phyloP scores from a whole-genome alignment of 2,888 invertebrate species.

The Esperia sulphurella region DNA sequence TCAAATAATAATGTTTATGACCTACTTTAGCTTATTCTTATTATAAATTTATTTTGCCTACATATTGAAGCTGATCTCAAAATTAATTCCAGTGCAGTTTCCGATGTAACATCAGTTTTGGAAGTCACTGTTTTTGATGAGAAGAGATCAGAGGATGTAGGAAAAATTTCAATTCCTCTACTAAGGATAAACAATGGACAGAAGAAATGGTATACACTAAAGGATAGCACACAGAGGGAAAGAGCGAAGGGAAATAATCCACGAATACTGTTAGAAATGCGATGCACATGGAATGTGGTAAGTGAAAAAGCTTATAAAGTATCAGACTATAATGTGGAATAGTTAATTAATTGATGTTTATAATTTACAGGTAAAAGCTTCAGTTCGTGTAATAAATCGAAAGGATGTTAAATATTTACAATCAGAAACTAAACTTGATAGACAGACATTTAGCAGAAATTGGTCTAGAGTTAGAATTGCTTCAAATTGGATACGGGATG shows the following conservation, averaged over 20 bases:
- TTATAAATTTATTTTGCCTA: not conserved
- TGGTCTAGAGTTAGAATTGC: slow-evolving; percentile 92
- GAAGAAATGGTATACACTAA: slow-evolving; percentile 96
- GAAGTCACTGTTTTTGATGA: slow-evolving; percentile 97
- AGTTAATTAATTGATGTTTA: not conserved
- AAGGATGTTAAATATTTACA: slow-evolving; percentile 94
- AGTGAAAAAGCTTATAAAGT: slow-evolving; percentile 27
- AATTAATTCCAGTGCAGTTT: slow-evolving; percentile 81
- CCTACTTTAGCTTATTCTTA: too few relatives aligned
- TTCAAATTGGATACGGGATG: slow-evolving; percentile 87
- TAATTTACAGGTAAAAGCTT: slow-evolving; percentile 79
- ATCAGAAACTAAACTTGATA: slow-evolving; percentile 93
- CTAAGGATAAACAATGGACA: slow-evolving; percentile 89
- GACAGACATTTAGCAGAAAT: slow-evolving; percentile 93
- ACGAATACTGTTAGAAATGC: slow-evolving; percentile 92
- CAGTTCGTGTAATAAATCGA: slow-evolving; percentile 93
- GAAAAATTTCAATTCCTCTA: slow-evolving; percentile 92
- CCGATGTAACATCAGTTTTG: slow-evolving; percentile 94
- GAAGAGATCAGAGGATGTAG: slow-evolving; percentile 96
- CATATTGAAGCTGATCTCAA: not conserved
- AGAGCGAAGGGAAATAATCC: slow-evolving; percentile 93
- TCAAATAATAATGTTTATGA: too few relatives aligned
- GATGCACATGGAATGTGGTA: slow-evolving; percentile 92
- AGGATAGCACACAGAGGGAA: slow-evolving; percentile 91
- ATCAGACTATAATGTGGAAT: not conserved